Percentiles rank a stretch among this genome's conserved stretches.
Evolutionary conservation across 30 jellyfish, hydroid and myxozoan genomes (phyloP).

Genomic region (Chrysaora quinquecirrha): DNA sequence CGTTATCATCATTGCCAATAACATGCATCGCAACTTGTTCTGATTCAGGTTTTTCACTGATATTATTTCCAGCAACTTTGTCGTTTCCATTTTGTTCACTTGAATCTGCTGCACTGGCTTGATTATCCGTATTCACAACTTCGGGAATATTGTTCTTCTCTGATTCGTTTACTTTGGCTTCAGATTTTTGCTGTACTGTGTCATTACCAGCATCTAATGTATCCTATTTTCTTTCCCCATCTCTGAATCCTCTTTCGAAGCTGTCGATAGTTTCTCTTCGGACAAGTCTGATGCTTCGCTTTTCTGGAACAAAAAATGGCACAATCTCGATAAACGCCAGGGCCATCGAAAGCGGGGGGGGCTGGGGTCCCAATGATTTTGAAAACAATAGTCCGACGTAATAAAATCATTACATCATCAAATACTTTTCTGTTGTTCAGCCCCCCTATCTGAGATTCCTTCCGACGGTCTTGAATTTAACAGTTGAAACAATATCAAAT

Average conservation of each 20-base stretch:
- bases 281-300: not conserved
- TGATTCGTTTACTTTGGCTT: not conserved
- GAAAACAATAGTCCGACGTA: no score
- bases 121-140: not conserved
- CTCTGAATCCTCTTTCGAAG: slow-evolving; percentile 1
- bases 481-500: no score
- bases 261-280: not conserved
- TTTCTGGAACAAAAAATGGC: not conserved
- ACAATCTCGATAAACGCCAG: no score
- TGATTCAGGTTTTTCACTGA: not conserved
- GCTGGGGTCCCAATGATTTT: no score
- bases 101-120: not conserved
- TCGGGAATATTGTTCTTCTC: not conserved
- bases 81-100: not conserved
- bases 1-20: slow-evolving; percentile 82
- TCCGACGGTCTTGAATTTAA: no score
- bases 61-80: not conserved
- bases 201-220: no score
- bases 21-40: slow-evolving; percentile 60
- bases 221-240: not conserved
- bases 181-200: not conserved
- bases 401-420: no score
- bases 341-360: no score
- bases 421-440: no score
- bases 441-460: no score